Percentiles rank a stretch among this genome's conserved stretches.
Conservation (phyloP, 2,797 vertebrate genomes). For the Acanthiza pusilla region DNA sequence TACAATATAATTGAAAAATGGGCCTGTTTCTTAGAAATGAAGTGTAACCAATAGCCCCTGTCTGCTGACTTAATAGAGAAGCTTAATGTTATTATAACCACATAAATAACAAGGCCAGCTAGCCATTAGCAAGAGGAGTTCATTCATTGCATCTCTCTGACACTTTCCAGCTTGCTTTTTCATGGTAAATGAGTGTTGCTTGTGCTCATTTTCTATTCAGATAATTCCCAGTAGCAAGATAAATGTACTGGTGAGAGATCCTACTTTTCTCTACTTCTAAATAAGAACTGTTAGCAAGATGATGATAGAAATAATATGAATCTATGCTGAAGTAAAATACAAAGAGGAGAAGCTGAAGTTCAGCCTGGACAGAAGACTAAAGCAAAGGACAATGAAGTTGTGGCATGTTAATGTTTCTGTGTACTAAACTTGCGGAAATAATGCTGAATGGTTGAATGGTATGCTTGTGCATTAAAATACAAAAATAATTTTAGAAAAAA, state of each 20-base stretch:
- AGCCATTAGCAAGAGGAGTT: slow-evolving; percentile 32
- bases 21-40: slow-evolving; percentile 45
- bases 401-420: background rate
- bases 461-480: background rate
- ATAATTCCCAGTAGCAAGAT: slow-evolving; percentile 32
- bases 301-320: background rate
- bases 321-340: background rate
- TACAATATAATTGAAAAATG: slow-evolving; percentile 60
- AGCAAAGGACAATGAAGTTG: background rate
- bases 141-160: slow-evolving; percentile 26
- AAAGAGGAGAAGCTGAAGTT: background rate
- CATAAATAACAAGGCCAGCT: slow-evolving; percentile 62
- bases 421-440: background rate
- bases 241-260: background rate
- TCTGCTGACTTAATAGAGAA: slow-evolving; percentile 64
- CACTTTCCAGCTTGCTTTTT: slow-evolving; percentile 58
- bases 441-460: background rate
- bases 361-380: background rate
- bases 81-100: slow-evolving; percentile 60
- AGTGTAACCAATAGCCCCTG: slow-evolving; percentile 48
- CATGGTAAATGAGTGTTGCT: slow-evolving; percentile 44
- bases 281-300: background rate
- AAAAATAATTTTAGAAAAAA: background rate
- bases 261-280: slow-evolving; percentile 15
- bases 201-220: slow-evolving; percentile 42